Evolutionary conservation across 1,140 invertebrate species (phyloP).

Genomic region (Tachypleus tridentatus): DNA sequence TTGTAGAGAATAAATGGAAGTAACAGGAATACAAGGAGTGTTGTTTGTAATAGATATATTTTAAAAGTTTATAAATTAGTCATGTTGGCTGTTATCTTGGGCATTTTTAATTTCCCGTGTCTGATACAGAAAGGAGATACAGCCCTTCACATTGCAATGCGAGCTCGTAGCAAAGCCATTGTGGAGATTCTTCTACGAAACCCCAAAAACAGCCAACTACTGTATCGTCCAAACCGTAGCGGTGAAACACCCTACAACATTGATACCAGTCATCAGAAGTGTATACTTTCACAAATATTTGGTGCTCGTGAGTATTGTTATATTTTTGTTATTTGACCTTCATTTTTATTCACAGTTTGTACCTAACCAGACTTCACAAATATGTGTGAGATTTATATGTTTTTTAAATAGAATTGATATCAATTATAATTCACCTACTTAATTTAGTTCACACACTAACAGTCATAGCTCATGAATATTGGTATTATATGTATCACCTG

Average conservation of each 20-base stretch:
- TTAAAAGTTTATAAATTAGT: background rate
- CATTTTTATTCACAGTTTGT: too few relatives aligned
- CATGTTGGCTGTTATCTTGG: constrained; percentile 1
- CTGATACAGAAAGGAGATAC: constrained; percentile 68
- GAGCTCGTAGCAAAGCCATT: constrained; percentile 75
- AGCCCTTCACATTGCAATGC: constrained; percentile 90
- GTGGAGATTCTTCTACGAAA: constrained; percentile 89
- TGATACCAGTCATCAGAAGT: constrained; percentile 85
- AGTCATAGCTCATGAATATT: too few relatives aligned
- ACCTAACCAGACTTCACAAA: too few relatives aligned
- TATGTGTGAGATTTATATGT: too few relatives aligned
- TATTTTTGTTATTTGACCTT: too few relatives aligned
- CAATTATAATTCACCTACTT: too few relatives aligned
- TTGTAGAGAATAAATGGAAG: too few relatives aligned
- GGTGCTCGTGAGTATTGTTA: constrained; percentile 59
- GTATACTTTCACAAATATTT: constrained; percentile 89
- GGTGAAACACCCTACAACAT: constrained; percentile 98
- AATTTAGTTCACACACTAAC: too few relatives aligned
- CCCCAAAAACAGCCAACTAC: constrained; percentile 87
- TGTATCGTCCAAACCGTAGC: constrained; percentile 87
- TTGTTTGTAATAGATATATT: constrained; percentile 4
- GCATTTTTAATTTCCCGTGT: constrained; percentile 1
- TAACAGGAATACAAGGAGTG: too few relatives aligned
- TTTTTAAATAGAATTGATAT: too few relatives aligned
- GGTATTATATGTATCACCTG: too few relatives aligned